A percentile compares a stretch with the other conserved stretches of the same genome.
These are phyloP conservation scores for Myiagra hebetior DNA, from an alignment of 2,113 vertebrate genomes.

Conservation along the genomic window DNA sequence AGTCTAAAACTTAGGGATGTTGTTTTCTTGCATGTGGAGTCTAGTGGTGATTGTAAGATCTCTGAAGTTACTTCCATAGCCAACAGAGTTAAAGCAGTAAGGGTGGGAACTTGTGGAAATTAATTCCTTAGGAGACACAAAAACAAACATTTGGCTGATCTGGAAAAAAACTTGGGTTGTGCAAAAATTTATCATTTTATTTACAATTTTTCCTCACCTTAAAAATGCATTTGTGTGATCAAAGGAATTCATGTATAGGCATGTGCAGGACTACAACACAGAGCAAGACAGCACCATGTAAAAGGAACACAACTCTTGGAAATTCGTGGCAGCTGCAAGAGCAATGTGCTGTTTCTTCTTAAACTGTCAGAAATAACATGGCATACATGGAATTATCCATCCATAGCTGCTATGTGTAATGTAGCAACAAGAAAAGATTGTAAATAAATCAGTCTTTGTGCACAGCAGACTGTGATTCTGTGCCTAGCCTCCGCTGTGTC, in stretches of 20 bases:
- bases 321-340: not conserved
- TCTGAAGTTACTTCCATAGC: not conserved
- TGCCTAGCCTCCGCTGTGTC: not conserved
- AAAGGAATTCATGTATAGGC: not conserved
- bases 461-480: not conserved
- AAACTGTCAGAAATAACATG: not conserved
- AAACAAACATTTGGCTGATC: not conserved
- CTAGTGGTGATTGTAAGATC: not conserved
- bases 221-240: not conserved
- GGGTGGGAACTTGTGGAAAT: not conserved
- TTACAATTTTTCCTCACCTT: not conserved
- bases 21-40: not conserved
- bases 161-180: not conserved
- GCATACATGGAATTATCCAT: not conserved
- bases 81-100: not conserved
- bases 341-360: not conserved
- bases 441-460: not conserved
- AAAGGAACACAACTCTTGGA: not conserved
- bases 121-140: not conserved
- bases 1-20: not conserved
- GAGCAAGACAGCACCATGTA: accelerated
- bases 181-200: not conserved
- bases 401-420: not conserved
- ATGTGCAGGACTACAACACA: accelerated
- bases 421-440: not conserved